phyloP scores from a whole-genome alignment of 2,888 invertebrate genomes.

The Chouioia cunea region DNA sequence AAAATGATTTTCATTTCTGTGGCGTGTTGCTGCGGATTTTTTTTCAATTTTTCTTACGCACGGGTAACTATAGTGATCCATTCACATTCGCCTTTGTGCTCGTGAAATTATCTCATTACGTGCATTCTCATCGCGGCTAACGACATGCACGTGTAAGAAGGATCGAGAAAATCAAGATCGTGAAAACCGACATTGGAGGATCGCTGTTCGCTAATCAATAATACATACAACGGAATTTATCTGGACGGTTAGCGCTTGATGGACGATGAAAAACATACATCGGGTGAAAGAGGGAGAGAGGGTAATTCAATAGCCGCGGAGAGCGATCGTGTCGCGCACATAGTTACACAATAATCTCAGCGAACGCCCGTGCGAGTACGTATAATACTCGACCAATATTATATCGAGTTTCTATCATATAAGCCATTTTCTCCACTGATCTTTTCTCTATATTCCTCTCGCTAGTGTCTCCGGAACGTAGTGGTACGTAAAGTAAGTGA shows the following conservation, averaged over 20 bases:
- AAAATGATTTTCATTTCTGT: slow-evolving; percentile 36
- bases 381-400: neutral
- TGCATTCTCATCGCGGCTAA: slow-evolving; percentile 14
- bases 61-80: neutral
- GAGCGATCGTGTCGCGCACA: slow-evolving; percentile 14
- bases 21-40: neutral
- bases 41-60: neutral
- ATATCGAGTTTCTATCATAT: slow-evolving; percentile 38
- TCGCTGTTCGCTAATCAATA: slow-evolving; percentile 40
- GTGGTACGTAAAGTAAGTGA: slow-evolving; percentile 24
- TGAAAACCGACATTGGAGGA: slow-evolving; percentile 8
- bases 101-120: slow-evolving; percentile 34
- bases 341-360: neutral
- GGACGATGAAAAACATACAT: slow-evolving; percentile 19
- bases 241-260: slow-evolving; percentile 8
- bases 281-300: neutral
- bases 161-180: neutral
- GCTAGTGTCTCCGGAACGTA: neutral
- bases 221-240: slow-evolving; percentile 34
- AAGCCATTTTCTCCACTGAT: neutral
- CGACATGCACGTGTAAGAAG: neutral
- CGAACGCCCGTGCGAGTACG: neutral
- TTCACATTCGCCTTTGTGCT: slow-evolving; percentile 15
- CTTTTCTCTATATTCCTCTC: neutral
- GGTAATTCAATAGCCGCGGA: slow-evolving; percentile 37